Conservation (phyloP, 2,113 vertebrate genomes). For the Aptenodytes patagonicus region DNA sequence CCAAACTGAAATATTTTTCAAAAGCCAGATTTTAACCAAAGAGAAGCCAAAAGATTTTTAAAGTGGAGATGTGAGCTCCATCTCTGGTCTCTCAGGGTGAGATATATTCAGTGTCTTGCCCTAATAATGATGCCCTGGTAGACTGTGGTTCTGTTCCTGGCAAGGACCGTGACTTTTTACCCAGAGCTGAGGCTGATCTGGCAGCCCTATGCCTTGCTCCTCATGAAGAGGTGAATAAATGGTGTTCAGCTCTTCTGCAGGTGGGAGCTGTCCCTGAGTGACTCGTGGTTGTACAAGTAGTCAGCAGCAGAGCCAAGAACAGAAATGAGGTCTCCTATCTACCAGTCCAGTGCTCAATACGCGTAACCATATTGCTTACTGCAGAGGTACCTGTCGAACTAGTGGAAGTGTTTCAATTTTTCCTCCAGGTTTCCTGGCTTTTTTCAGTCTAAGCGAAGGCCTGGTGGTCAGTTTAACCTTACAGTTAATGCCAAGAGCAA, state of each 20-base stretch:
- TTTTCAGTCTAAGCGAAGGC: neutral
- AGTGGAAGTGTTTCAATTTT: neutral
- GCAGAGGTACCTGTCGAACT: neutral
- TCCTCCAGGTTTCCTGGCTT: neutral
- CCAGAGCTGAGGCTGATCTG: neutral
- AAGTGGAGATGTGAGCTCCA: neutral
- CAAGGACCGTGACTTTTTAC: neutral
- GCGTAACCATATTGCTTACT: neutral
- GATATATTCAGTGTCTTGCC: neutral
- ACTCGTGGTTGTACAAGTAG: neutral
- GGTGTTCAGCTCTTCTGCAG: neutral
- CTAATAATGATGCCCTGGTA: neutral
- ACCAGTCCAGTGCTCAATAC: neutral
- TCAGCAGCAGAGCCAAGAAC: neutral
- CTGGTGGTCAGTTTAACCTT: neutral
- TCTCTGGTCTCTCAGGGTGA: neutral
- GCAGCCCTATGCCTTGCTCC: neutral
- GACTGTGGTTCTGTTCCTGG: neutral
- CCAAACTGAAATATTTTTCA: neutral
- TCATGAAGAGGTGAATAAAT: neutral
- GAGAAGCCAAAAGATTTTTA: neutral
- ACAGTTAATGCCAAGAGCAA: neutral
- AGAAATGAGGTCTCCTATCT: neutral
- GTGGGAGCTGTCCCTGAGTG: neutral
- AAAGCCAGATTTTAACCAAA: neutral